A percentile compares a stretch with the other conserved stretches of the same genome.
Conservation (phyloP, 2,113 vertebrate genomes). For the Nanorana parkeri region DNA sequence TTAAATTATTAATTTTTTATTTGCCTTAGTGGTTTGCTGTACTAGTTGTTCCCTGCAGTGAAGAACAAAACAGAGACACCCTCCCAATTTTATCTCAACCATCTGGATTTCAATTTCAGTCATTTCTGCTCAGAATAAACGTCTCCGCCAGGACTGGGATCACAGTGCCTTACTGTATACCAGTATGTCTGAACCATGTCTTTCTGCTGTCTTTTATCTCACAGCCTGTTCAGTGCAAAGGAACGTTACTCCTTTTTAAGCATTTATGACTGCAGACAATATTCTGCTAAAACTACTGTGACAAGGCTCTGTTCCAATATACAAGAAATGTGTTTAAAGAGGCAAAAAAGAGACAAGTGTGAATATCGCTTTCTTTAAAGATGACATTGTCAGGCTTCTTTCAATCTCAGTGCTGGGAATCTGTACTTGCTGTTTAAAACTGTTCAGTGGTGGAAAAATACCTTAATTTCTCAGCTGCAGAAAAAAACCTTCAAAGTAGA, state of each 20-base stretch:
- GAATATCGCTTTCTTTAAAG: slow-evolving; percentile 27
- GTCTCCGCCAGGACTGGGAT: slow-evolving; percentile 25
- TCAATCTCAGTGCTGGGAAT: neutral
- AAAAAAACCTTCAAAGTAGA: slow-evolving; percentile 13
- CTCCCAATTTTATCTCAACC: slow-evolving; percentile 17
- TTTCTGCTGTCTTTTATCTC: slow-evolving; percentile 47
- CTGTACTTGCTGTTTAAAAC: slow-evolving; percentile 12
- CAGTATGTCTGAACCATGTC: slow-evolving; percentile 28
- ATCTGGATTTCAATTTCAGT: slow-evolving; percentile 41
- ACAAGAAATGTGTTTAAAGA: slow-evolving; percentile 22
- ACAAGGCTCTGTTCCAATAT: slow-evolving; percentile 28
- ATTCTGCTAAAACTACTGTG: slow-evolving; percentile 28
- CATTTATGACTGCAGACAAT: slow-evolving; percentile 49
- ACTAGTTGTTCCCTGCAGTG: slow-evolving; percentile 16
- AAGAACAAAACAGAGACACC: slow-evolving; percentile 23
- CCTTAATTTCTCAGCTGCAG: slow-evolving; percentile 2
- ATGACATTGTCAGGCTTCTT: slow-evolving; percentile 14
- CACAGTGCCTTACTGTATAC: slow-evolving; percentile 37
- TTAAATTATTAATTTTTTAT: slow-evolving; percentile 27
- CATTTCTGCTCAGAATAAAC: slow-evolving; percentile 26
- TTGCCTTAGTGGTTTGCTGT: slow-evolving; percentile 13
- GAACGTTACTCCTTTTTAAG: slow-evolving; percentile 34
- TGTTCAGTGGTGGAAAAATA: neutral
- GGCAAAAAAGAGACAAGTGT: neutral
- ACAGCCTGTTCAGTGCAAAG: slow-evolving; percentile 15